Percentiles rank a stretch among this genome's conserved stretches.
Conservation (phyloP, 2,888 invertebrate species). For the Pseudococcus jackbeardsleyi region DNA sequence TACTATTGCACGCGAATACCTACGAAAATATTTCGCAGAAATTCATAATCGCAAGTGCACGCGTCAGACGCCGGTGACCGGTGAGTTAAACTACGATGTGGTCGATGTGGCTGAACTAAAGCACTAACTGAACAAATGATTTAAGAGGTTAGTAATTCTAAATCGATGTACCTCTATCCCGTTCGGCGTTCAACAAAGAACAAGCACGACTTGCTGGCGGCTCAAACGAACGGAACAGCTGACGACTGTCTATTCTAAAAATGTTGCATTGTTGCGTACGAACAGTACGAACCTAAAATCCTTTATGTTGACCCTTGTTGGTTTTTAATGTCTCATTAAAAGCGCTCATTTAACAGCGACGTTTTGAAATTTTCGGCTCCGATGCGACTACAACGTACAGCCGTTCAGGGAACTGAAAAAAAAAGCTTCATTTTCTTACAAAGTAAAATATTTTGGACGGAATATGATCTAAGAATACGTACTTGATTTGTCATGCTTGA, state of each 20-base stretch:
- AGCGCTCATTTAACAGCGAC: neutral
- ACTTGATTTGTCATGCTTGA: too few species aligned
- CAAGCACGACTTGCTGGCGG: slow-evolving; percentile 27
- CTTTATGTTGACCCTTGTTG: slow-evolving; percentile 25
- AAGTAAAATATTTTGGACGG: too few species aligned
- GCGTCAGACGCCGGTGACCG: neutral
- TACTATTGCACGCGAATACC: neutral
- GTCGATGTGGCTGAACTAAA: neutral
- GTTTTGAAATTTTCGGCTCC: neutral
- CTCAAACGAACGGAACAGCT: neutral
- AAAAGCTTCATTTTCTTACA: too few species aligned
- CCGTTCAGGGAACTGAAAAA: too few species aligned
- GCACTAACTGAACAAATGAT: slow-evolving; percentile 15
- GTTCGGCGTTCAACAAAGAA: slow-evolving; percentile 1
- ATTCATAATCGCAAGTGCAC: neutral
- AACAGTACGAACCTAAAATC: slow-evolving; percentile 30
- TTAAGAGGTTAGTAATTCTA: slow-evolving; percentile 23
- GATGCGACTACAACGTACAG: too few species aligned
- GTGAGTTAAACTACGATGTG: neutral
- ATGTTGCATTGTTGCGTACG: slow-evolving; percentile 6
- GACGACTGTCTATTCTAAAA: neutral
- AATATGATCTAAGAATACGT: too few species aligned
- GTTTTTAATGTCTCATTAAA: neutral
- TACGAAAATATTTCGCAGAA: neutral
- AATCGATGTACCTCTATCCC: slow-evolving; percentile 28